Conservation (phyloP, 2,888 invertebrate genomes). For the Standfussiana lucernea region DNA sequence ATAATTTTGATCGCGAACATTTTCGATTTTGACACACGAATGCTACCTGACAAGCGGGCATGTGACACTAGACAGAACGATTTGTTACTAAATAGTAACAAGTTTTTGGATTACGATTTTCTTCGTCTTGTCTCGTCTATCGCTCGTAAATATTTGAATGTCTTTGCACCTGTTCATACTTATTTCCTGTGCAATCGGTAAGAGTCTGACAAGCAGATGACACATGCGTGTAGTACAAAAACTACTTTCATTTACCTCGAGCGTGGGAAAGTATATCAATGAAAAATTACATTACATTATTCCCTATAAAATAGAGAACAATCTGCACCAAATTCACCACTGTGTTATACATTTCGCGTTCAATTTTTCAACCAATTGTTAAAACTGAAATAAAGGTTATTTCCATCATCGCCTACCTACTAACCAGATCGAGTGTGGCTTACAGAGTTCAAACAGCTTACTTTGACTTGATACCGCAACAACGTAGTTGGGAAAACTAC, state of each 20-base stretch:
- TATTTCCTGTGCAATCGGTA: constrained; percentile 6
- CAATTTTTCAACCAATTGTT: neutral
- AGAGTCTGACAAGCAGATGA: neutral
- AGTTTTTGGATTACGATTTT: too few species aligned
- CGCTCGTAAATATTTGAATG: too few species aligned
- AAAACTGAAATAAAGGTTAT: neutral
- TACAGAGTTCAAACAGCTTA: neutral
- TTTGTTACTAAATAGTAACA: too few species aligned
- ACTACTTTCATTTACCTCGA: constrained; percentile 3
- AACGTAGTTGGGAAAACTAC: neutral
- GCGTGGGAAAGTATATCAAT: constrained; percentile 20
- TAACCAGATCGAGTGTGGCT: neutral
- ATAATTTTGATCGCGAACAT: too few species aligned
- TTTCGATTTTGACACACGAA: too few species aligned
- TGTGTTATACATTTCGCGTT: neutral
- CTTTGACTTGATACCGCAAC: neutral
- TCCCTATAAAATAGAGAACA: neutral
- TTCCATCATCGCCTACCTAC: neutral
- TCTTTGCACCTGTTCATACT: constrained; percentile 29
- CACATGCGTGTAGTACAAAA: neutral
- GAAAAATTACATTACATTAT: too few species aligned
- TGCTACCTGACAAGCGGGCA: too few species aligned
- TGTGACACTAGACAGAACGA: too few species aligned
- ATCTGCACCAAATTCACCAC: neutral
- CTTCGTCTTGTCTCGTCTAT: too few species aligned